These are phyloP conservation scores for Nebria salina DNA, from an alignment of 2,888 invertebrate genomes.

Conservation along the genomic window DNA sequence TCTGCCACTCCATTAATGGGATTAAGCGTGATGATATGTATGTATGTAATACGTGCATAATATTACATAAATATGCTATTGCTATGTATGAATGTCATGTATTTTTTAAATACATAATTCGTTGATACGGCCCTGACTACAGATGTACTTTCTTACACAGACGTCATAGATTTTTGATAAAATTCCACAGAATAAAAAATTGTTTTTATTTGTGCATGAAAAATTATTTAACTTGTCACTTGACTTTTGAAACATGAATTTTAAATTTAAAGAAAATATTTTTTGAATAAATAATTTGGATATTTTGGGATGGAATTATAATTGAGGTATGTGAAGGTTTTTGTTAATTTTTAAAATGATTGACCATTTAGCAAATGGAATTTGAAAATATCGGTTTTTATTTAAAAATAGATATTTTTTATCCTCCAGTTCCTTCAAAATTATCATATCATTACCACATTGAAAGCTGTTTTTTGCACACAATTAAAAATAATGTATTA, in stretches of 20 bases:
- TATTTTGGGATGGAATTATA: no score
- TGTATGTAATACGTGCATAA: no score
- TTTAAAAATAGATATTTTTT: no score
- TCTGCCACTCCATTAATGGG: no score
- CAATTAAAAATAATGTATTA: no score
- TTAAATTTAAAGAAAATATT: background rate
- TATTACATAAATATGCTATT: no score
- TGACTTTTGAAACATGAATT: background rate
- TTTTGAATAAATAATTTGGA: background rate
- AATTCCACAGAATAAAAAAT: background rate
- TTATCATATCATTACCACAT: no score
- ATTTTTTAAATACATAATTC: no score
- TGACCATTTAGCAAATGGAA: background rate
- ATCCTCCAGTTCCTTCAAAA: no score
- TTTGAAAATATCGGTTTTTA: background rate
- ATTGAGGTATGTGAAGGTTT: background rate
- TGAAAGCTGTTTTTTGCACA: no score
- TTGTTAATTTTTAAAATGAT: background rate
- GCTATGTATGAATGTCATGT: no score
- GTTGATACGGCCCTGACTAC: background rate
- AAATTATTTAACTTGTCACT: background rate
- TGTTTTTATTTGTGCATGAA: conserved; percentile 1
- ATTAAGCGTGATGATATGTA: no score
- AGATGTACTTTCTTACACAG: background rate
- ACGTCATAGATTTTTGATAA: background rate